These are phyloP conservation scores for Eueides isabella DNA, from an alignment of 1,140 invertebrate genomes.

Conservation along the genomic window DNA sequence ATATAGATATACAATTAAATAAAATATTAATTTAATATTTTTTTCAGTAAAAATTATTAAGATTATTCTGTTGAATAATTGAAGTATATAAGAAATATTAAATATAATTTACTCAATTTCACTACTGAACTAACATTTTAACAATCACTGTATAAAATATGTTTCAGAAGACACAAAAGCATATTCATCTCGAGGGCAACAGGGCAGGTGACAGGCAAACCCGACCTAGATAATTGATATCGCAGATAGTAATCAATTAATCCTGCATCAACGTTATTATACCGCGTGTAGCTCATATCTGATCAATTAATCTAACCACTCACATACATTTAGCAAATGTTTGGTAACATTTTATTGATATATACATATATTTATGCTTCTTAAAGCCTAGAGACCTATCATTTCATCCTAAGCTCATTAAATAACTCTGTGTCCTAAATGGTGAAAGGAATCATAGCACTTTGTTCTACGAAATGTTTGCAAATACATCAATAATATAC, in stretches of 20 bases:
- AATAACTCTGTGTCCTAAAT: no score
- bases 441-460: no score
- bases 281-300: slow-evolving; percentile 13
- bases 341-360: neutral
- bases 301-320: slow-evolving; percentile 21
- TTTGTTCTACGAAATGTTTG: no score
- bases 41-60: no score
- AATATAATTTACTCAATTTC: neutral
- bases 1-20: no score
- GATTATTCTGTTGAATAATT: no score
- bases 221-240: slow-evolving; percentile 15
- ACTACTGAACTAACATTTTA: neutral
- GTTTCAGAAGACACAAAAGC: neutral
- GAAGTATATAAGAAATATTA: no score
- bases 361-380: no score
- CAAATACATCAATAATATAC: no score
- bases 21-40: no score
- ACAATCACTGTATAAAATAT: neutral
- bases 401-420: no score
- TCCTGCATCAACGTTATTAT: slow-evolving; percentile 23
- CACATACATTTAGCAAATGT: neutral
- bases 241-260: slow-evolving; percentile 18
- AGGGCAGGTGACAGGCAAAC: slow-evolving; percentile 8
- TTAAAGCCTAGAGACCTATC: no score
- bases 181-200: neutral